A percentile compares a stretch with the other conserved stretches of the same genome.
Evolutionary conservation across 2,113 vertebrate genomes (phyloP).

Genomic region (Uria aalge): DNA sequence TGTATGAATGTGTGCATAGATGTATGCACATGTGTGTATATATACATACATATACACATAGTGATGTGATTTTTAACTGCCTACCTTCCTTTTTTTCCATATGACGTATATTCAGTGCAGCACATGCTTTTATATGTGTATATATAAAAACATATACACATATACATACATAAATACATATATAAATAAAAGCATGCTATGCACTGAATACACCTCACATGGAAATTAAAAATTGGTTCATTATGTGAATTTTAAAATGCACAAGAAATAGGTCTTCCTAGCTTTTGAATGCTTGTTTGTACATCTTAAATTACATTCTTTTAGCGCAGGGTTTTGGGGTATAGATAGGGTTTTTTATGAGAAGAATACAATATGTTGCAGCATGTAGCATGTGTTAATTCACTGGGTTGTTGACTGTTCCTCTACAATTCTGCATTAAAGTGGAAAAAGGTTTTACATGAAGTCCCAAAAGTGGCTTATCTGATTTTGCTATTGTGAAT

Average conservation of each 20-base stretch:
- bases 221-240: neutral
- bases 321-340: neutral
- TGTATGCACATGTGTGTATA: neutral
- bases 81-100: neutral
- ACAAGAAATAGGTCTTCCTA: neutral
- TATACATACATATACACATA: neutral
- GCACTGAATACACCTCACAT: neutral
- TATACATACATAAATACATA: neutral
- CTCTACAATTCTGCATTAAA: constrained; percentile 1
- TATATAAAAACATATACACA: neutral
- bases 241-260: neutral
- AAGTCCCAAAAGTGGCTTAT: neutral
- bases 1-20: neutral
- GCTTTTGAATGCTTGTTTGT: neutral
- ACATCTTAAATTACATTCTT: neutral
- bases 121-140: neutral
- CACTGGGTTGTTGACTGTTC: neutral
- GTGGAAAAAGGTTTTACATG: neutral
- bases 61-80: neutral
- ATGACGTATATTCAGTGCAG: neutral
- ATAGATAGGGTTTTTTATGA: neutral
- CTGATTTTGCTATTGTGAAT: neutral
- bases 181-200: neutral
- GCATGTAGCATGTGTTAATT: neutral
- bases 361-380: neutral